A percentile compares a stretch with the other conserved stretches of the same genome.
phyloP scores from a whole-genome alignment of 1,140 invertebrate species.

The Brevipalpus yothersi region DNA sequence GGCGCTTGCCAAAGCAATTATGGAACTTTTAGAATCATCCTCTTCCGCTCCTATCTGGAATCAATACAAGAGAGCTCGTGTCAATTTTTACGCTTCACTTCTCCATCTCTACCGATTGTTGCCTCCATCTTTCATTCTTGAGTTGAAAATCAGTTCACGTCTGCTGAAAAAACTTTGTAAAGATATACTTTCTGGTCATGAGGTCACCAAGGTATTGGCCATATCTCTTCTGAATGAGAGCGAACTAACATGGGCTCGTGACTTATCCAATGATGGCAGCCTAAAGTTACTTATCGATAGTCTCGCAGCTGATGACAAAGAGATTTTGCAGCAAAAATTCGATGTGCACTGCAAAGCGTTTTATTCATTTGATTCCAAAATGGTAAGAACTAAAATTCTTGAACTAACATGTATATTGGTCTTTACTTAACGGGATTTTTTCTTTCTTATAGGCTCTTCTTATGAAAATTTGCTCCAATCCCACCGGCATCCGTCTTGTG shows the following conservation, averaged over 20 bases:
- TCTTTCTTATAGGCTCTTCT: conserved; percentile 4
- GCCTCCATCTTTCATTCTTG: conserved; percentile 2
- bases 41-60: conserved; percentile 2
- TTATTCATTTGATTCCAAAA: conserved; percentile 11
- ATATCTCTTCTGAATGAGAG: conserved; percentile 8
- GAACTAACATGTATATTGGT: not conserved
- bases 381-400: conserved; percentile 3
- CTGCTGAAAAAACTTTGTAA: conserved; percentile 9
- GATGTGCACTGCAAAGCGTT: conserved; percentile 9
- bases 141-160: conserved; percentile 4
- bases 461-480: conserved; percentile 1
- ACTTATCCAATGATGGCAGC: conserved; percentile 7
- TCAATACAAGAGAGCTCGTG: conserved; percentile 7
- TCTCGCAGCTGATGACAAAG: conserved; percentile 6
- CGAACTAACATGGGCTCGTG: conserved; percentile 9
- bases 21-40: conserved; percentile 4
- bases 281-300: conserved; percentile 9
- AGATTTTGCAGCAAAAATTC: conserved; percentile 6
- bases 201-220: conserved; percentile 9
- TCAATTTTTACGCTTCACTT: conserved; percentile 8
- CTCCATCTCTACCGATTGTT: conserved; percentile 5
- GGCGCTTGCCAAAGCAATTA: conserved; percentile 2
- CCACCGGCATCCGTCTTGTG: not conserved
- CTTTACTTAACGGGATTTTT: not conserved
- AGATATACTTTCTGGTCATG: conserved; percentile 10